A percentile compares a stretch with the other conserved stretches of the same genome.
Evolutionary conservation across 1,140 invertebrate genomes (phyloP).

Genomic region (Drosophila grimshawi): DNA sequence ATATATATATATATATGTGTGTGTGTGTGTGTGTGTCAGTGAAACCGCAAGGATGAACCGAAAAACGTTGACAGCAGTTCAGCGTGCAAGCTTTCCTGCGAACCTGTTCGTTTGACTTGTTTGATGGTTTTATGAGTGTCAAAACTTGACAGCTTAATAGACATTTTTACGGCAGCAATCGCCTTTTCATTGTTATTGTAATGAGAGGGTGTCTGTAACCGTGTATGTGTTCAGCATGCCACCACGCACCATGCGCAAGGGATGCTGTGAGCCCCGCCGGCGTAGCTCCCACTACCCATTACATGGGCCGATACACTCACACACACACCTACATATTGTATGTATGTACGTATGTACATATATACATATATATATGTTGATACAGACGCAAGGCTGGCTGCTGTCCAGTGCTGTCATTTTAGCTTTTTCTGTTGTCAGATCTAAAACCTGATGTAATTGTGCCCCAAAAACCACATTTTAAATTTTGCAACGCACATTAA

Average conservation of each 20-base stretch:
- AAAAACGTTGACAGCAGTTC: slow-evolving; percentile 64
- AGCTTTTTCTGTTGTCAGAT: neutral
- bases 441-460: too few species aligned
- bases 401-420: neutral
- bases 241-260: slow-evolving; percentile 26
- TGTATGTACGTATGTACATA: neutral
- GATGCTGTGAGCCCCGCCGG: slow-evolving; percentile 41
- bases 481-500: too few species aligned
- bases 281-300: neutral
- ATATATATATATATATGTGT: slow-evolving; percentile 18
- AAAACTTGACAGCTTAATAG: slow-evolving; percentile 77
- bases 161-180: slow-evolving; percentile 67
- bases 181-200: slow-evolving; percentile 63
- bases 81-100: slow-evolving; percentile 57
- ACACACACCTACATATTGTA: neutral
- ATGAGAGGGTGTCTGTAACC: slow-evolving; percentile 8
- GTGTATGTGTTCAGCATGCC: slow-evolving; percentile 8
- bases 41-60: slow-evolving; percentile 55
- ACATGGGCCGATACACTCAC: neutral
- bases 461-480: too few species aligned
- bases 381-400: slow-evolving; percentile 13
- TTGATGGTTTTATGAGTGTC: slow-evolving; percentile 83
- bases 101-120: slow-evolving; percentile 79
- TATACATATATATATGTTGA: neutral
- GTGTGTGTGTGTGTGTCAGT: slow-evolving; percentile 19